Evolutionary conservation across 2,113 vertebrate genomes (phyloP).

Genomic region (Plecotus auritus): DNA sequence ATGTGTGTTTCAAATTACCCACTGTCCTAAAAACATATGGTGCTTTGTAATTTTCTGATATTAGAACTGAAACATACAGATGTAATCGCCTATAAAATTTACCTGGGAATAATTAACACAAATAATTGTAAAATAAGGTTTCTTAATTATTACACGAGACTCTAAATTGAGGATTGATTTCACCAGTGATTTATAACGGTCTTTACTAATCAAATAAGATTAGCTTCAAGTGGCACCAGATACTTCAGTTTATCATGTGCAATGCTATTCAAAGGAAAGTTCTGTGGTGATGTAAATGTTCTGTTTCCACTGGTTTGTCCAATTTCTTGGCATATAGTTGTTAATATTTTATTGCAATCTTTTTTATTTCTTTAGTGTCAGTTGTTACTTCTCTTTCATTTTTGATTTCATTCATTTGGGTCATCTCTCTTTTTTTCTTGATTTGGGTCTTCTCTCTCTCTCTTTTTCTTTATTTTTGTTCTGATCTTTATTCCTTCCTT

Average conservation of each 20-base stretch:
- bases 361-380: too few relatives aligned
- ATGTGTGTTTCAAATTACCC: constrained; percentile 20
- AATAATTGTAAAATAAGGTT: constrained; percentile 44
- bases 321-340: too few relatives aligned
- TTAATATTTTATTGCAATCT: too few relatives aligned
- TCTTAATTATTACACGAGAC: constrained; percentile 36
- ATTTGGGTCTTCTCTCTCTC: too few relatives aligned
- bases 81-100: constrained; percentile 13
- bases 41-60: neutral
- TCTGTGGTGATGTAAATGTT: neutral
- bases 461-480: too few relatives aligned
- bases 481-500: too few relatives aligned
- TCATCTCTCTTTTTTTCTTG: too few relatives aligned
- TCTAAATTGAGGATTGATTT: constrained; percentile 47
- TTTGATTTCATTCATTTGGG: too few relatives aligned
- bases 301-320: neutral
- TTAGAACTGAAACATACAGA: constrained; percentile 36
- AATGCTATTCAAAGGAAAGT: neutral
- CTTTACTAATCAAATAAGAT: constrained; percentile 43
- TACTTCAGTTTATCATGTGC: neutral
- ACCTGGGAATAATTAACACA: constrained; percentile 20
- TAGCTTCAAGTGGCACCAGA: neutral
- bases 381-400: too few relatives aligned
- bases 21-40: constrained; percentile 29
- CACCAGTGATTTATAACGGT: neutral